Conservation (phyloP, 2,797 vertebrate genomes). For the Chloroceryle inda region DNA sequence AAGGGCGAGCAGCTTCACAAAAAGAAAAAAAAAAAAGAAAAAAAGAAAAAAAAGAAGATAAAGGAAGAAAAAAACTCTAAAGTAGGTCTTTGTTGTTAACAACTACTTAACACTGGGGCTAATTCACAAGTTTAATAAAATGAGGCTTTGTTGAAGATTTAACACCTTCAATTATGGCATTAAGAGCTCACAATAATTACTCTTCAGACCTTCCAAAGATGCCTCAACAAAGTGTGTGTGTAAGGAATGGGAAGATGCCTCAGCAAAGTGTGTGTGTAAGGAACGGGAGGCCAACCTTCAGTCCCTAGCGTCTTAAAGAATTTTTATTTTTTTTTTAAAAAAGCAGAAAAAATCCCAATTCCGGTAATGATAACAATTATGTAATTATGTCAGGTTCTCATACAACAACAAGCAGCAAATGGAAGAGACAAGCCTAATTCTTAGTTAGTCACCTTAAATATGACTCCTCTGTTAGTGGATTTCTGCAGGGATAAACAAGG, state of each 20-base stretch:
- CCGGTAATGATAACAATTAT: background rate
- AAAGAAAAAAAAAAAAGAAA: background rate
- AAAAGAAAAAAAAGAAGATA: background rate
- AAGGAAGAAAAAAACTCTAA: background rate
- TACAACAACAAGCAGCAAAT: background rate
- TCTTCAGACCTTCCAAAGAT: constrained; percentile 1
- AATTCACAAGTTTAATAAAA: constrained; percentile 34
- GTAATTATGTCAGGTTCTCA: background rate
- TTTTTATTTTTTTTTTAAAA: background rate
- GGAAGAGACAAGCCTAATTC: background rate
- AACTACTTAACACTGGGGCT: background rate
- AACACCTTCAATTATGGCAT: constrained; percentile 16
- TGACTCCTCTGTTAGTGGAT: background rate
- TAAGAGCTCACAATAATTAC: constrained; percentile 4
- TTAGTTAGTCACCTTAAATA: constrained; percentile 25
- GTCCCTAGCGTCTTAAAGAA: background rate
- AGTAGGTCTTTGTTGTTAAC: background rate
- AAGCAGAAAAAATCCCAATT: background rate
- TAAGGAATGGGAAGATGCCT: too few species aligned
- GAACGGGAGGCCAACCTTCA: background rate
- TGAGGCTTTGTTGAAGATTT: constrained; percentile 43
- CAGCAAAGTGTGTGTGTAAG: background rate
- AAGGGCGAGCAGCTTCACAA: background rate
- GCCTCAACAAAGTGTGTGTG: background rate
- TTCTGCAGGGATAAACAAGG: constrained; percentile 24